Conservation (phyloP, 2,888 invertebrate genomes). For the Drosophila suboccidentalis region DNA sequence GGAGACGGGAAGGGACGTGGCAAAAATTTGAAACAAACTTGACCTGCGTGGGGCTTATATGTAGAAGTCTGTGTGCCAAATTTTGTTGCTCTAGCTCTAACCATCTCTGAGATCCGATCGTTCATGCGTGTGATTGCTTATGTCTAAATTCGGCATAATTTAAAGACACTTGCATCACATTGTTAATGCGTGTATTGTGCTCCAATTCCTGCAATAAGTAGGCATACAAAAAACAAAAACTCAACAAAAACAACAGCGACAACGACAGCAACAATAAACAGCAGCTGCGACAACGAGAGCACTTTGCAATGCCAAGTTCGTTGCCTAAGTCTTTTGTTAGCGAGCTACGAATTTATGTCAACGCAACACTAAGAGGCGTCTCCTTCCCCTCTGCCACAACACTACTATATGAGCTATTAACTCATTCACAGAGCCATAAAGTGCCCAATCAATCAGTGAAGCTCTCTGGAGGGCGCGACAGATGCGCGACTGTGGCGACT, state of each 20-base stretch:
- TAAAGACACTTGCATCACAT: slow-evolving; percentile 34
- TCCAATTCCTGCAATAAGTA: slow-evolving; percentile 60
- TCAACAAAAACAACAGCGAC: background rate
- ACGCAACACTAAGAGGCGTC: slow-evolving; percentile 29
- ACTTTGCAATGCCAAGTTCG: slow-evolving; percentile 65
- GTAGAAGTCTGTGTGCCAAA: too few relatives aligned
- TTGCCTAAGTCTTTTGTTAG: slow-evolving; percentile 62
- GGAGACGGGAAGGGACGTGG: too few relatives aligned
- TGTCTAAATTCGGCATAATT: slow-evolving; percentile 33
- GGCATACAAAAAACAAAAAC: slow-evolving; percentile 22
- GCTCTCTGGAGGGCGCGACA: slow-evolving; percentile 18
- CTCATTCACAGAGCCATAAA: slow-evolving; percentile 45
- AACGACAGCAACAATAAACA: slow-evolving; percentile 10
- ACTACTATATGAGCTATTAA: slow-evolving; percentile 9
- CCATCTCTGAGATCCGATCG: too few relatives aligned
- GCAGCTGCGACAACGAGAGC: slow-evolving; percentile 7
- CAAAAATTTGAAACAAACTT: too few relatives aligned
- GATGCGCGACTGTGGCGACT: slow-evolving; percentile 4
- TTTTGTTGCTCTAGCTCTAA: too few relatives aligned
- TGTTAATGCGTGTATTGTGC: slow-evolving; percentile 46
- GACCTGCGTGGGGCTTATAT: too few relatives aligned
- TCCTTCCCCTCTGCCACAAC: background rate
- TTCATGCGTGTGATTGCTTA: background rate
- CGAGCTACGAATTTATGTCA: slow-evolving; percentile 50
- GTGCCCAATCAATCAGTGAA: slow-evolving; percentile 50